Percentiles rank a stretch among this genome's conserved stretches.
phyloP scores from a whole-genome alignment of 2,888 invertebrate species.

The Acronicta leporina region DNA sequence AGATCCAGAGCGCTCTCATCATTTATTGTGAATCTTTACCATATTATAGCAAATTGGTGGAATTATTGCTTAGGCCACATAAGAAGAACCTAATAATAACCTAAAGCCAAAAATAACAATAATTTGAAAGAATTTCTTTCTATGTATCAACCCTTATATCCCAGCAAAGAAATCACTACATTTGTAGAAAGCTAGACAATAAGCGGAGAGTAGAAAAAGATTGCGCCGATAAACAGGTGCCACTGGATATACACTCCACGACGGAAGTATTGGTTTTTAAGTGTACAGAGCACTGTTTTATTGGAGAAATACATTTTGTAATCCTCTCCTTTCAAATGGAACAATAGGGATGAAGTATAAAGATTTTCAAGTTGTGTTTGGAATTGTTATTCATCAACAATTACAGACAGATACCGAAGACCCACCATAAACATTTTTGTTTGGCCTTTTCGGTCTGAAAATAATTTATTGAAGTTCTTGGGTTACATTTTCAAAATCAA shows the following conservation, averaged over 20 bases:
- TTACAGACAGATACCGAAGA: too few relatives aligned
- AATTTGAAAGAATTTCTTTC: neutral
- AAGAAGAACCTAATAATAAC: too few relatives aligned
- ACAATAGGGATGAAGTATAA: constrained; percentile 21
- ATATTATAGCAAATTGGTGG: too few relatives aligned
- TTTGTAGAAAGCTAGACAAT: constrained; percentile 59
- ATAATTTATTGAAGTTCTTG: too few relatives aligned
- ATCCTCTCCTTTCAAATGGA: constrained; percentile 20
- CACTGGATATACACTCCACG: constrained; percentile 42
- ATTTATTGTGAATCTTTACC: too few relatives aligned
- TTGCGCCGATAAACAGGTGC: constrained; percentile 56
- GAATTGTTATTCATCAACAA: neutral
- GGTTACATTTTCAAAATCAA: too few relatives aligned
- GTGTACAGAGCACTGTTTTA: constrained; percentile 30
- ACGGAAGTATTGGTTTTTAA: constrained; percentile 44
- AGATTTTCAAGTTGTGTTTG: constrained; percentile 7
- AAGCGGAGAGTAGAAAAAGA: constrained; percentile 55
- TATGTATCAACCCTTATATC: constrained; percentile 32
- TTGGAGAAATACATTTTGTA: constrained; percentile 36
- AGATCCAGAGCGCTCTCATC: too few relatives aligned
- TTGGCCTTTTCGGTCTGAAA: too few relatives aligned
- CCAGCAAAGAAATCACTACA: constrained; percentile 56
- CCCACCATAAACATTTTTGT: too few relatives aligned
- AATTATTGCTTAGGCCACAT: too few relatives aligned
- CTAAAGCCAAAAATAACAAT: neutral